phyloP scores from a whole-genome alignment of 2,888 invertebrate species.

The Cantharis lateralis region DNA sequence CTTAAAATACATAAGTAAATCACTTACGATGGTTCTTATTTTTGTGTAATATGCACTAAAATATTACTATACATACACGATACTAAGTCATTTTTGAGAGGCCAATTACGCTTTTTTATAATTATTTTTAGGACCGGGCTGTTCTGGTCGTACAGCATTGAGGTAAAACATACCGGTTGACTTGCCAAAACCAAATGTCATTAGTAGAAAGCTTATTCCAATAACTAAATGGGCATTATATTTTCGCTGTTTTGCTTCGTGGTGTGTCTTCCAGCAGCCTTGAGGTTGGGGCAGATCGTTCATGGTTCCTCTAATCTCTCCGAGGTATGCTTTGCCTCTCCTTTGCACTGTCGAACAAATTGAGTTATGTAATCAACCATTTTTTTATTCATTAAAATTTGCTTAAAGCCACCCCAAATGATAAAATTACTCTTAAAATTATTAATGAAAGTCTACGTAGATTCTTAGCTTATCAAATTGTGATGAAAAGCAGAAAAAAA shows the following conservation, averaged over 20 bases:
- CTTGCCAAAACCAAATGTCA: slow-evolving; percentile 61
- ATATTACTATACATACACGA: background rate
- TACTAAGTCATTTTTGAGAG: background rate
- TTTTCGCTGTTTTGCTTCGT: slow-evolving; percentile 68
- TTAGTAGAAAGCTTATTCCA: slow-evolving; percentile 60
- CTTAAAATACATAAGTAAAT: background rate
- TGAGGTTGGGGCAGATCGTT: slow-evolving; percentile 78
- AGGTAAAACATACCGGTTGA: slow-evolving; percentile 65
- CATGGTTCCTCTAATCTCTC: slow-evolving; percentile 59
- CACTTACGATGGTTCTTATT: background rate
- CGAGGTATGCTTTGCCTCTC: slow-evolving; percentile 17
- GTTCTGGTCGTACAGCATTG: slow-evolving; percentile 66
- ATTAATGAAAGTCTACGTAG: background rate
- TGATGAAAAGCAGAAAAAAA: background rate
- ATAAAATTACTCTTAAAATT: background rate
- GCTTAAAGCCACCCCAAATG: background rate
- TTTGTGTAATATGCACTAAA: background rate
- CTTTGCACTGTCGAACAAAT: slow-evolving; percentile 10
- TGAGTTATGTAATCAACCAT: slow-evolving; percentile 6
- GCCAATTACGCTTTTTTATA: slow-evolving; percentile 5
- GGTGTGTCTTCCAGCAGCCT: slow-evolving; percentile 76
- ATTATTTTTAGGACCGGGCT: slow-evolving; percentile 36
- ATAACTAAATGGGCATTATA: slow-evolving; percentile 69
- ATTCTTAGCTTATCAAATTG: background rate
- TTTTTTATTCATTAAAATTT: background rate